Base-by-base conservation (phyloP, 2,888 invertebrate genomes). In the Eupithecia subfuscata region DNA sequence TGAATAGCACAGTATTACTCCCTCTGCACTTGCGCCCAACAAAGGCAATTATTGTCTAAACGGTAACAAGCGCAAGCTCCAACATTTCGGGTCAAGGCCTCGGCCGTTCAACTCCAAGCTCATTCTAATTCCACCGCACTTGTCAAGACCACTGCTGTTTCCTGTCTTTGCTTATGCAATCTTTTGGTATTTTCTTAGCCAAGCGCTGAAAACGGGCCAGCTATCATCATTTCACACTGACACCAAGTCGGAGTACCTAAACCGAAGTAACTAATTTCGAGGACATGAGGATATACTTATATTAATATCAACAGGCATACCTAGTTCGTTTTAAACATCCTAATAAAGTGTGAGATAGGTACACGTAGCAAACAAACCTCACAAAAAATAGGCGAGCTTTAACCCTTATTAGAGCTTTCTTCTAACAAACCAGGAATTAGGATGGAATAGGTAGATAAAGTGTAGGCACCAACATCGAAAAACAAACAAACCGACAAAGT, bases 21-120 rank as follows among this genome's bases (percentile, higher is more conserved):
- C 64, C 16, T 25, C 60, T n/a, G 65, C 65, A 40, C 40, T 12
- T 18, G 65, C 22, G 65, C 40, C n/a, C 18, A 65, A 67, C 65
- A 67, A 67, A 40, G 65, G 65, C n/a, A 9, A 18, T 30, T 11
- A 67, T 22, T 14, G 40, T 22, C 40, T 5, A n/a, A 40, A 45
- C 67, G n/a, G 68, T 68, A 43, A 67, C 40, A n/a, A 65, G 65
- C 65, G 18, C 18, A 65, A n/a, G 34, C 64, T 64, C n/a, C 40
- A 16, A 74, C 48, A 56, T 60, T 60, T 30, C 16, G 43, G 25
- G 74, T 75, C 74, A 77, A 77, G 77, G 77, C 48, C 70, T 40
- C 65, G 74, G 70, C 40, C 74, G 70, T 73, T 77, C 74, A 77
- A 73, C 74, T 77, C 63, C 16, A 70, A 63, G 74, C 70, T 71